Base-by-base conservation (phyloP, 2,888 invertebrate species). In the Panopea generosa region DNA sequence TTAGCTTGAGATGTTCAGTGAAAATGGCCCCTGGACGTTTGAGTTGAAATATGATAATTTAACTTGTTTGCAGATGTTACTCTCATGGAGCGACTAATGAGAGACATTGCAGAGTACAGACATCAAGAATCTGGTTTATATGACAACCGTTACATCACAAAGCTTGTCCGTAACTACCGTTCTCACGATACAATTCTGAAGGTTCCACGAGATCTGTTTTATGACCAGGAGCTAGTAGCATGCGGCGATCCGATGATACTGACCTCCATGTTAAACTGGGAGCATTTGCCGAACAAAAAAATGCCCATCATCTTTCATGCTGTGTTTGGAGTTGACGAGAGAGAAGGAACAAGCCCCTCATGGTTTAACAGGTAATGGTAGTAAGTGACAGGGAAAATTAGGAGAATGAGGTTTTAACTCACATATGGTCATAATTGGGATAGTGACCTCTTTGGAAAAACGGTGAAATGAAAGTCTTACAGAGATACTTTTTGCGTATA, bases 151-250 rank as follows among this genome's bases (percentile, higher is more conserved):
- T 71, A 85, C 85, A 85, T 98, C 0, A 98, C 98, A 0, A 96
- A 96, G 92, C 93, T 98, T 16, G 93, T 96, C n/a, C 95, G 96
- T 76, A 98, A 97, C 92, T 98, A 98, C 92, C 7, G 98, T 70
- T 96, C 97, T 55, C 93, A 98, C 79, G 95, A 96, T 9, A 95
- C 95, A 70, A 95, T 98, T 68, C 93, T 98, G 60, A 93, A 94
- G 27, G 90, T 97, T 14, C 95, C 97, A 9, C 97, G 96, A 91
- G 93, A 94, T 72, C 93, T 97, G 85, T 98, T 98, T 93, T 98
- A 98, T 91, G 95, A 97, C 81, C 94, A 94, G 0, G 96, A 96
- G 89, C 94, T 98, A 18, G 93, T 95, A 60, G 92, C 70, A 6
- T 74, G 74, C 76, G 83, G 40, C 79, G 82, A 29, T 69, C 90